Conservation (phyloP, 92 coral and sea anemone genomes). For the Siderastrea siderea region DNA sequence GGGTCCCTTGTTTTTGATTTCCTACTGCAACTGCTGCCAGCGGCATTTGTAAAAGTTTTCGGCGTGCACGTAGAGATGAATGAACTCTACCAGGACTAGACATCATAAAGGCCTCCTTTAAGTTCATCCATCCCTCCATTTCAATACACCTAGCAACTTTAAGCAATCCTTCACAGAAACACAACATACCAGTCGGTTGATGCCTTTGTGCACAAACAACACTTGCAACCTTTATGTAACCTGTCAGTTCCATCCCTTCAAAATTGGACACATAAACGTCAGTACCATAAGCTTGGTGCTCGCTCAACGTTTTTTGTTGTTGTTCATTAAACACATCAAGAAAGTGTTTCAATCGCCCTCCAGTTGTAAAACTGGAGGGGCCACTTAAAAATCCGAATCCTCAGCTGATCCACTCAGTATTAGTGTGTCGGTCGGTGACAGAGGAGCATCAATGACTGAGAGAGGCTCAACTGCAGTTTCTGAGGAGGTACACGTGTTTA, state of each 20-base stretch:
- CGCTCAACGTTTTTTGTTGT: constrained; percentile 50
- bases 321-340: constrained; percentile 16
- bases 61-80: constrained; percentile 60
- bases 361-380: constrained; percentile 52
- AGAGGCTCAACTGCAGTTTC: constrained; percentile 6
- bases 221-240: constrained; percentile 44
- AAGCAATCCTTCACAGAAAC: constrained; percentile 58
- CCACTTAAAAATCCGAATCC: constrained; percentile 49
- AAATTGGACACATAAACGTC: constrained; percentile 50
- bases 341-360: constrained; percentile 49
- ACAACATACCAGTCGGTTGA: constrained; percentile 10
- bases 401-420: constrained; percentile 31
- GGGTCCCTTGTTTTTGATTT: constrained; percentile 36
- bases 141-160: constrained; percentile 54
- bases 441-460: constrained; percentile 14
- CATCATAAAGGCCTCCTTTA: constrained; percentile 61
- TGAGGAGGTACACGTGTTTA: constrained; percentile 20
- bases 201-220: constrained; percentile 45
- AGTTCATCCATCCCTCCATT: constrained; percentile 48
- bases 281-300: constrained; percentile 22
- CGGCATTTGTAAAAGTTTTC: constrained; percentile 63
- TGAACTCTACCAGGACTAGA: constrained; percentile 61
- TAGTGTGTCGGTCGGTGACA: constrained; percentile 45
- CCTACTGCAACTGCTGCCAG: constrained; percentile 49
- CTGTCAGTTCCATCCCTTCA: constrained; percentile 58